Base-by-base conservation (phyloP, 2,113 vertebrate genomes). In the Hystrix cristata region DNA sequence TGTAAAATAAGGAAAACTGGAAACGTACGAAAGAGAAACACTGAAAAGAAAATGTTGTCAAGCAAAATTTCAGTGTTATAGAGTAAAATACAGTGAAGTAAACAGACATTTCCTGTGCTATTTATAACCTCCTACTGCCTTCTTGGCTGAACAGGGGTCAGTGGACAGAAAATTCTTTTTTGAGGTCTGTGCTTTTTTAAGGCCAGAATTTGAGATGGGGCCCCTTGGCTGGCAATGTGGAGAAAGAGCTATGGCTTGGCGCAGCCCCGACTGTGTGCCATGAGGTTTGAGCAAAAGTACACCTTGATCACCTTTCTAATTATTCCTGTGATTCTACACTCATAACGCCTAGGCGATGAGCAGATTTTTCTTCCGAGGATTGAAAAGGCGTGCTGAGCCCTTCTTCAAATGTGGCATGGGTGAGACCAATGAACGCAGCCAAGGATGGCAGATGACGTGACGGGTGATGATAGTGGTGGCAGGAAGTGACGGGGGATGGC, bases 1-100 rank as follows among this genome's bases (percentile, higher is more conserved):
- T 87, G 11, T 60, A n/a, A 96, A 69, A 81, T 57, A 71, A 21
- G 74, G 23, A 88, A 83, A 46, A 60, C 19, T 27, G 5, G 53
- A 78, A 94, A 87, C 46, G 48, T 59, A 38, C 38, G 76, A 92
- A 72, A 46, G 29, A 88, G 43, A 88, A 91, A 90, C 67, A 51
- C 6, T 71, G 18, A 81, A 59, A 94, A 84, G 67, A 87, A 95
- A 74, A 0, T 12, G 38, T n/a, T 38, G 19, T 72, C 69, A 59
- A 64, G 69, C 7, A 48, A 60, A 87, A 6, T 86, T 93, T 74
- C 51, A 84, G 4, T 91, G 9, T n/a, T 59, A 62, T 25, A 85
- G 29, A 14, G 16, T 34, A 62, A 14, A 7, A 31, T 65, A 18
- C 3, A 27, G 65, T 51, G 34, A 94, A 65, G 13, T 60, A 92